These are phyloP conservation scores for Schlechtendalia chinensis DNA, from an alignment of 1,140 invertebrate genomes.

Conservation along the genomic window DNA sequence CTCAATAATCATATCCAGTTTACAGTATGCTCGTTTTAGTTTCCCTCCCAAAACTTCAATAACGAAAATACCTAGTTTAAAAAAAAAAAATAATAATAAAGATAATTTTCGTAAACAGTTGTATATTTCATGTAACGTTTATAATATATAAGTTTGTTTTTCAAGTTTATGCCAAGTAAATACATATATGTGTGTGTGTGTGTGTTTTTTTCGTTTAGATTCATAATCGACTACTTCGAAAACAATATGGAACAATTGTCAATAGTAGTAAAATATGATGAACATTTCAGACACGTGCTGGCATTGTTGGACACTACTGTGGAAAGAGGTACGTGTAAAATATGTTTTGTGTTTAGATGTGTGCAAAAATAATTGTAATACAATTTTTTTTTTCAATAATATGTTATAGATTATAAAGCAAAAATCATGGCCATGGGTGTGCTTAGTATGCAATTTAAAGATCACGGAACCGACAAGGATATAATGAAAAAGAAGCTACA, in stretches of 20 bases:
- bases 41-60: not conserved
- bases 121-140: too few relatives aligned
- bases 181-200: too few relatives aligned
- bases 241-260: conserved; percentile 24
- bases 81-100: too few relatives aligned
- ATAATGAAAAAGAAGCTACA: conserved; percentile 29
- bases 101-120: too few relatives aligned
- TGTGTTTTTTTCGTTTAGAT: too few relatives aligned
- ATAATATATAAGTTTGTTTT: too few relatives aligned
- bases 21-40: too few relatives aligned
- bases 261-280: conserved; percentile 30
- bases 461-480: conserved; percentile 32
- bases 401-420: conserved; percentile 39
- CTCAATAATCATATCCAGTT: too few relatives aligned
- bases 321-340: conserved; percentile 23
- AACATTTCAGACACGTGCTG: conserved; percentile 30
- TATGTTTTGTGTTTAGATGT: not conserved
- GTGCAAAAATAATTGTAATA: not conserved
- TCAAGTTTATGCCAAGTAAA: too few relatives aligned
- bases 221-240: too few relatives aligned
- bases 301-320: conserved; percentile 36
- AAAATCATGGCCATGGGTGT: conserved; percentile 19
- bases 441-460: conserved; percentile 32
- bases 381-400: too few relatives aligned
- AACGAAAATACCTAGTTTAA: too few relatives aligned